Conservation (phyloP, 2,797 vertebrate genomes). For the Bradypodion ventrale region DNA sequence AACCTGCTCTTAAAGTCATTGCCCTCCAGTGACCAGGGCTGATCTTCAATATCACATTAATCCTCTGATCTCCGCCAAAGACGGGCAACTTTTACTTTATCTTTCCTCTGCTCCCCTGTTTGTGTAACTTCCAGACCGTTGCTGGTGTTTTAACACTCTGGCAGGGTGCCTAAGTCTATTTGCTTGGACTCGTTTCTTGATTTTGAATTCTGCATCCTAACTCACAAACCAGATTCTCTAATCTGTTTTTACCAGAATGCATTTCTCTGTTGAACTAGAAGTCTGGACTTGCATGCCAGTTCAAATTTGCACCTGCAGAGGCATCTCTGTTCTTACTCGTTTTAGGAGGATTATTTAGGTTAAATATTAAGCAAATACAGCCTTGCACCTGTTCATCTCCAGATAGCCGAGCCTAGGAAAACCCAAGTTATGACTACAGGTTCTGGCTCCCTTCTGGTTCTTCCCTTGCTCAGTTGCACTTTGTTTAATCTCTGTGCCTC, state of each 20-base stretch:
- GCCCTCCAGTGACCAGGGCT: background rate
- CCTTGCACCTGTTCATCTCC: background rate
- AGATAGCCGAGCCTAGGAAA: background rate
- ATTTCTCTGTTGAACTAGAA: background rate
- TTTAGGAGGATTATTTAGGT: background rate
- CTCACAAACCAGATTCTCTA: background rate
- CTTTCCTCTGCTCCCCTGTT: background rate
- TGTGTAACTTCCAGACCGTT: background rate
- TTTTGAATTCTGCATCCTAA: background rate
- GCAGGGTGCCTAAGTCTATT: background rate
- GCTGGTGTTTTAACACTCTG: background rate
- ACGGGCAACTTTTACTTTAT: background rate
- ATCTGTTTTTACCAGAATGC: background rate
- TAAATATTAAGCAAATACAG: background rate
- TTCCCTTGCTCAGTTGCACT: background rate
- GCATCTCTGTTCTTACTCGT: background rate
- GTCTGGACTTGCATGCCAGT: background rate
- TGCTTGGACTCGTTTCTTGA: background rate
- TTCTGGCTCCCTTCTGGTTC: background rate
- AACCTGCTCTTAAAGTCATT: background rate
- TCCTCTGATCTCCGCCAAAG: background rate
- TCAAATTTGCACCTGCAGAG: background rate
- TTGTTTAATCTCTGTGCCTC: conserved; percentile 17
- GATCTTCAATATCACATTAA: background rate
- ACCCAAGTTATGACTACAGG: background rate